Evolutionary conservation across 2,797 vertebrate species (phyloP), one percentile per base, ranked within the genome.

Genomic region (Ara ararauna): DNA sequence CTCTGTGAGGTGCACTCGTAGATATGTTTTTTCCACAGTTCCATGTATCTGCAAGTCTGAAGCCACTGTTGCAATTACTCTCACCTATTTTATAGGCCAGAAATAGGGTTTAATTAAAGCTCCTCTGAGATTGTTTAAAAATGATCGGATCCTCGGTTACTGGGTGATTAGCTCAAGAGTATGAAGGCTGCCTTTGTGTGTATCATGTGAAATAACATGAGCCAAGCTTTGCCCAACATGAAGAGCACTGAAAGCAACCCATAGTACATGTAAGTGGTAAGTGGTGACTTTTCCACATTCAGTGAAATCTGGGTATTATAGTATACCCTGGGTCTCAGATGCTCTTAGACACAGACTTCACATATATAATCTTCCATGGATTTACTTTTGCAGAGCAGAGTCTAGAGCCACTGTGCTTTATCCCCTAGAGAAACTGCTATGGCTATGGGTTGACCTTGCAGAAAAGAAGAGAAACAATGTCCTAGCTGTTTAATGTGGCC

Each of bases 31-130:
- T 90, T 76, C 73, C 64, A 48, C 11, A 17, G 14, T 29, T 70
- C 32, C 0, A 0, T 62, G 10, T 50, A 18, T 77, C 51, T 79
- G 45, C 65, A 73, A 60, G 23, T 76, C 54, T 90, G 83, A 91
- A 88, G 60, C 44, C 42, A 30, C 51, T n/a, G 24, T 70, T 78
- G 32, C 32, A 76, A 19, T 89, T 7, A 2, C 60, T 95, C 12
- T 87, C 32, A 51, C 40, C 19, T 38, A 23, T 89, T 90, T 90
- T 61, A 15, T 61, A 65, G 56, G 21, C 38, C 73, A 78, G 78
- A 74, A 90, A 67, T 61, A 19, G 14, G 48, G 88, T 92, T 92
- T 90, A 75, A 83, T 93, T 84, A 80, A 88, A 89, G 21, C 17
- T 86, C 6, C 38, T 85, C 34, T 56, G 54, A 67, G 74, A 9